A percentile compares a stretch with the other conserved stretches of the same genome.
Evolutionary conservation across 2,888 invertebrate genomes (phyloP).

Genomic region (Leptura quadrifasciata): DNA sequence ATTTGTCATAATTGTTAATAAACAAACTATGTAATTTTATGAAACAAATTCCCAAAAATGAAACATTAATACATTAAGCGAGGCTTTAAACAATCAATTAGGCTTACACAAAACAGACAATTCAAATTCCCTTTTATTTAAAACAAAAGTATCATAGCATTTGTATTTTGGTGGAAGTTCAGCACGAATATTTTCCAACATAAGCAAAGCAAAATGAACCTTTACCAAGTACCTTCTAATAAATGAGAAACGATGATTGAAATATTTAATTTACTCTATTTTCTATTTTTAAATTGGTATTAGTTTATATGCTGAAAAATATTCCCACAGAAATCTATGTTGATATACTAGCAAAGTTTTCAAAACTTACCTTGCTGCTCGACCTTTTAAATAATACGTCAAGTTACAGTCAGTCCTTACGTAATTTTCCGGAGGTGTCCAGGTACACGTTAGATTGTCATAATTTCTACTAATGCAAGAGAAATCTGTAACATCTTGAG

Average conservation of each 20-base stretch:
- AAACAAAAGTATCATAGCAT: neutral
- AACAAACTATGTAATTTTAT: neutral
- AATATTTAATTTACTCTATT: no score
- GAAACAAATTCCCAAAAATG: neutral
- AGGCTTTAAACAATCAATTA: neutral
- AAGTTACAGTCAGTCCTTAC: constrained; percentile 77
- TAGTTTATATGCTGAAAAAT: neutral
- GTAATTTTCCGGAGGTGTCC: constrained; percentile 79
- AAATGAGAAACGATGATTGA: no score
- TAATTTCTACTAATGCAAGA: constrained; percentile 84
- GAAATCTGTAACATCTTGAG: constrained; percentile 81
- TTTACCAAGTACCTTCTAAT: no score
- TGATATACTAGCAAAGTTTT: neutral
- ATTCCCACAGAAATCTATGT: neutral
- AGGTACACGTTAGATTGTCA: constrained; percentile 84
- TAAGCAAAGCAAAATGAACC: no score
- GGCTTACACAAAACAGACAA: neutral
- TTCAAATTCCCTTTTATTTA: neutral
- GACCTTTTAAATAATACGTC: constrained; percentile 72
- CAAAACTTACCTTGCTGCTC: constrained; percentile 68
- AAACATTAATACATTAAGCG: constrained; percentile 7
- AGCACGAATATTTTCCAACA: neutral
- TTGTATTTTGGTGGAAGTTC: neutral
- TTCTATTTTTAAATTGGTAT: no score
- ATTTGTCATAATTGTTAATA: neutral